Conservation (phyloP, 2,113 vertebrate species). For the Microcebus lehilahytsara region DNA sequence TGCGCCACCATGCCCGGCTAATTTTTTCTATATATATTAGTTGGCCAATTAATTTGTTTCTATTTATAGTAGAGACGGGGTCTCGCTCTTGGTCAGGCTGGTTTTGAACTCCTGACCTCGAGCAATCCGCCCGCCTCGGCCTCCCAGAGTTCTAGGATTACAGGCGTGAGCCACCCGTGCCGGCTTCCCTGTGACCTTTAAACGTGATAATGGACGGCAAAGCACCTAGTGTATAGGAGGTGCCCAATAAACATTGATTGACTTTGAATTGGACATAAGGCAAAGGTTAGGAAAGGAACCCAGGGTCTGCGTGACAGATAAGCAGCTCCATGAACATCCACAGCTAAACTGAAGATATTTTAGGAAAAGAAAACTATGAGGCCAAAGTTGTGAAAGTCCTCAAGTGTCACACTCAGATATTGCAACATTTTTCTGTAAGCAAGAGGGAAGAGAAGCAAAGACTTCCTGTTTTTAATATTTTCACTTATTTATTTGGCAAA, state of each 20-base stretch:
- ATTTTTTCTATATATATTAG: no score
- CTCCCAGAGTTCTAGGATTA: no score
- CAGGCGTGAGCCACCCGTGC: no score
- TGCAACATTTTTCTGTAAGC: background rate
- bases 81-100: no score
- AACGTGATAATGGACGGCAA: background rate
- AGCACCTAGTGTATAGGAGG: background rate
- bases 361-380: conserved; percentile 2
- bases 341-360: conserved; percentile 7
- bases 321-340: background rate
- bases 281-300: background rate
- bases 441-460: conserved; percentile 19
- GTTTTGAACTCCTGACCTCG: no score
- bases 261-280: background rate
- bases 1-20: no score
- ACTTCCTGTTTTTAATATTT: background rate
- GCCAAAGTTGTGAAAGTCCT: conserved; percentile 6
- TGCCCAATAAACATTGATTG: background rate
- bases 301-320: background rate
- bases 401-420: background rate
- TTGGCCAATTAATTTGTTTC: no score
- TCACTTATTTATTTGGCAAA: background rate
- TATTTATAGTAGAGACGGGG: no score
- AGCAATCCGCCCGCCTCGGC: no score
- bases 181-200: background rate